Evolutionary conservation across 2,888 invertebrate genomes (phyloP), one percentile per base, ranked within the genome.

Genomic region (Meandrusa payeni): DNA sequence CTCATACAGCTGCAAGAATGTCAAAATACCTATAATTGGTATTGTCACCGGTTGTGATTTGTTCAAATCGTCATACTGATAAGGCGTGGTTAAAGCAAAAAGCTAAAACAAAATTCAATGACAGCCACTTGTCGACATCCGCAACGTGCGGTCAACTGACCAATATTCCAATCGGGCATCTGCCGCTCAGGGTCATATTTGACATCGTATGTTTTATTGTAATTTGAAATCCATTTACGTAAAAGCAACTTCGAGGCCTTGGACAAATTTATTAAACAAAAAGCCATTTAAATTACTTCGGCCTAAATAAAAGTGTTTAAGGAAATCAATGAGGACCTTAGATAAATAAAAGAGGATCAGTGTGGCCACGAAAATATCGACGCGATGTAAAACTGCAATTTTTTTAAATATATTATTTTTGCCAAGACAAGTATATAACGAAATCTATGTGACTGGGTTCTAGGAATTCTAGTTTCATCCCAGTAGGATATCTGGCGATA

Each of bases 301-400:
- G 9, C 23, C 31, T 17, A 31, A 31, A 40, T 32, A 19, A 32
- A 40, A 26, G 17, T 11, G 27, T 13, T 39, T 32, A 9, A 27
- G 9, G 40, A 40, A 33, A 33, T 41, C 41, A 41, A 27, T 27
- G 20, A 32, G 10, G 12, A 20, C 19, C 19, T 15, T 13, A 41
- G 20, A 41, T 33, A 33, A 27, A 33, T 27, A 41, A 33, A 27
- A 33, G 19, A 27, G 10, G 13, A n/a, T 7, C 9, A 2, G 9
- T 41, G 33, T 13, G 51, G 58, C 60, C 49, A 59, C 24, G n/a
- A n/a, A n/a, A n/a, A n/a, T n/a, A n/a, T n/a, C n/a, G n/a, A n/a
- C n/a, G n/a, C n/a, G n/a, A n/a, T n/a, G n/a, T n/a, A n/a, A n/a
- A n/a, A n/a, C n/a, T n/a, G n/a, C n/a, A n/a, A n/a, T n/a, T n/a